A percentile compares a stretch with the other conserved stretches of the same genome.
These are phyloP conservation scores for Chascanopsetta lugubris DNA, from an alignment of 2,113 vertebrate species.

Conservation along the genomic window DNA sequence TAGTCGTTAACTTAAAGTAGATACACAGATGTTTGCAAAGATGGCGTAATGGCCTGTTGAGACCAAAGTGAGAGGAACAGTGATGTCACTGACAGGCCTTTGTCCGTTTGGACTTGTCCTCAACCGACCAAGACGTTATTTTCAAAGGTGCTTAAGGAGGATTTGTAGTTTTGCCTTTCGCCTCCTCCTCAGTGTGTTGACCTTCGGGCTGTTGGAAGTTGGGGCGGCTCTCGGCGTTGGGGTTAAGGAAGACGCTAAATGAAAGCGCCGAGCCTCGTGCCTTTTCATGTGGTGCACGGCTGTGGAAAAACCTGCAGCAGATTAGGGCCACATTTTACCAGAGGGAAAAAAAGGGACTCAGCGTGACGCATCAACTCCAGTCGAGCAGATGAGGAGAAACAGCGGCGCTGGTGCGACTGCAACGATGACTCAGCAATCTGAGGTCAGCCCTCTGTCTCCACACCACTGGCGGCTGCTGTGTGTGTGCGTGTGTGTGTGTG, in stretches of 20 bases:
- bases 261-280: conserved; percentile 31
- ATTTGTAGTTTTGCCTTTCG: neutral
- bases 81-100: neutral
- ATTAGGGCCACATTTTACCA: conserved; percentile 59
- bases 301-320: conserved; percentile 60
- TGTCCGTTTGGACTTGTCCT: conserved; percentile 9
- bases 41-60: neutral
- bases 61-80: conserved; percentile 2
- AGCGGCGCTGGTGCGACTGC: conserved; percentile 48
- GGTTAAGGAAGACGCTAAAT: conserved; percentile 51
- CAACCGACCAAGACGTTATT: conserved; percentile 14
- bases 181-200: conserved; percentile 21
- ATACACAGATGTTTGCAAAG: neutral
- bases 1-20: no score
- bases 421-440: conserved; percentile 74
- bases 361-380: conserved; percentile 59
- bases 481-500: conserved; percentile 13
- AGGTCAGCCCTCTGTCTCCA: conserved; percentile 49
- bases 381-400: conserved; percentile 58
- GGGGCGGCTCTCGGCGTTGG: conserved; percentile 30
- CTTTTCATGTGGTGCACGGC: conserved; percentile 72
- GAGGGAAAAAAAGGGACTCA: conserved; percentile 18
- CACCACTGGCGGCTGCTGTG: conserved; percentile 8
- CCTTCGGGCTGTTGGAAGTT: conserved; percentile 36
- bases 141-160: neutral